Evolutionary conservation across 35 echinoderm and acorn worm species (phyloP).

Genomic region (Ophiothrix spiculata): DNA sequence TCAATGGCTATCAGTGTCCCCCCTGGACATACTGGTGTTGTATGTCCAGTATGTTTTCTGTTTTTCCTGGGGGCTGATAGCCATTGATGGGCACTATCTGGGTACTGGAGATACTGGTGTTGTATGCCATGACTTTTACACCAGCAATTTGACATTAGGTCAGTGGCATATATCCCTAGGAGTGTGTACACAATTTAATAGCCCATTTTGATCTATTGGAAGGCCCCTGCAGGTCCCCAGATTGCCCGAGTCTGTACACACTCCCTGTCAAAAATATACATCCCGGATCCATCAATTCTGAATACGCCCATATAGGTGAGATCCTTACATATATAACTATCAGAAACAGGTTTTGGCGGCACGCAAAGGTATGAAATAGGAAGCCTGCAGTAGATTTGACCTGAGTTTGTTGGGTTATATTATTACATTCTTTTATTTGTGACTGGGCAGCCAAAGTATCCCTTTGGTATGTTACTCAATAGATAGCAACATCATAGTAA

Average conservation of each 20-base stretch:
- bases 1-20: no score
- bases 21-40: no score
- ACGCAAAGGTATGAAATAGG: not conserved
- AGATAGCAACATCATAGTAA: not conserved
- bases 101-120: no score
- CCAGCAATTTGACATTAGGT: not conserved
- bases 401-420: not conserved
- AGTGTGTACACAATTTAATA: not conserved
- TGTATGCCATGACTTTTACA: no score
- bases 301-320: not conserved
- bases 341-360: not conserved
- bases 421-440: not conserved
- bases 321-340: not conserved
- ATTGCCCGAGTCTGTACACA: no score
- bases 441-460: not conserved
- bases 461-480: not conserved
- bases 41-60: no score
- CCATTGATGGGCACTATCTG: no score
- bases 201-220: not conserved
- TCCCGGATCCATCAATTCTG: not conserved
- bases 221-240: no score
- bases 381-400: not conserved
- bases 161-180: not conserved
- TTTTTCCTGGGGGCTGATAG: no score
- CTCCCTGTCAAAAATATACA: no score